Evolutionary conservation across 2,888 invertebrate genomes (phyloP), one percentile per base, ranked within the genome.

Genomic region (Stenodera caucasica): DNA sequence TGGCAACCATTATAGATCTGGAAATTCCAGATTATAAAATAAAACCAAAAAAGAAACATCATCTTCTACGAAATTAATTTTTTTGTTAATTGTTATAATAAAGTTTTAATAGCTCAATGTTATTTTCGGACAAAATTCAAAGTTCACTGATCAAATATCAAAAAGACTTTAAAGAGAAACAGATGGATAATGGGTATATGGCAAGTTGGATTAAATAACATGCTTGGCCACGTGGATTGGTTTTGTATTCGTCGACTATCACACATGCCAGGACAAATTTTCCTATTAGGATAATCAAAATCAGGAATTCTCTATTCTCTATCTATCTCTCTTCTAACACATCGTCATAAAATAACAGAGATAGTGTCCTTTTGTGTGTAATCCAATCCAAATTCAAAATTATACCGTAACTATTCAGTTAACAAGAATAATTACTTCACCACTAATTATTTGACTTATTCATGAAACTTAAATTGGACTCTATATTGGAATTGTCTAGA

Each of bases 71-170:
- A n/a, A n/a, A n/a, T n/a, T n/a, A n/a, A n/a, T n/a, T n/a, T n/a
- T n/a, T n/a, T n/a, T 26, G 26, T 26, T 26, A 26, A 26, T 26
- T 26, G 5, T 26, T 26, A 26, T 26, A 26, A 26, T 62, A 64
- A 68, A 71, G 63, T 73, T 73, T 68, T 73, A 75, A 74, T 73
- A 71, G 73, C 67, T 69, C 5, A 26, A 61, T 75, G 74, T 74
- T 72, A 73, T 72, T 69, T 72, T 70, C 70, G 65, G 67, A 70
- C 61, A 69, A 63, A 63, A 59, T 64, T 64, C 67, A 67, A 67
- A 68, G 65, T 70, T 58, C 60, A 64, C 67, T 70, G 71, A 75
- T 76, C 74, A 71, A 71, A 73, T 75, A 72, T 75, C 74, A 72
- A 74, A 75, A 73, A 75, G 5, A 23, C 1, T 30, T 75, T 75